Base-by-base conservation (phyloP, 2,888 invertebrate genomes). In the Leptinotarsa juncta region DNA sequence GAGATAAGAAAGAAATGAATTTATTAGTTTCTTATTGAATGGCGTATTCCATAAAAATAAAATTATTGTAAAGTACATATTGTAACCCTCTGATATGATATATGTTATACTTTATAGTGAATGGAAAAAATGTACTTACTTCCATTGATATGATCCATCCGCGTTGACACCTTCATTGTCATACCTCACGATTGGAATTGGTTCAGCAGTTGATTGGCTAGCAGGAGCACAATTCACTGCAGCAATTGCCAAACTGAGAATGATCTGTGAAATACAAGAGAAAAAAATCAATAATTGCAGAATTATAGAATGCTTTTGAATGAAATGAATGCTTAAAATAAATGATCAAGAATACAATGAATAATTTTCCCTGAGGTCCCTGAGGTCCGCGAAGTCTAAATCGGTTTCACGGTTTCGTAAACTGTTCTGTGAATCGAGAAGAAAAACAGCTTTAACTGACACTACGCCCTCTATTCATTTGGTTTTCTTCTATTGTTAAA, bases 81-180 rank as follows among this genome's bases (percentile, higher is more conserved):
- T 32, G 10, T 32, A 32, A 18, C 3, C 2, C 1, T 53, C 10
- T 3, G 0, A 18, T 5, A 53, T 53, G 18, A 10, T 18, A 3
- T 32, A 53, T 53, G 10, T n/a, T 10, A 53, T 18, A 53, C 18
- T 51, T 57, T 2, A 32, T 32, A 7, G 32, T 32, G 7, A 32
- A 55, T n/a, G 10, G 26, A 55, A 67, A 67, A 53, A 32, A n/a
- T 62, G 26, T 20, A 74, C 70, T 71, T 70, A 78, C 78, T 72
- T 76, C 78, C 78, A 78, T 16, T 71, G 71, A 83, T 92, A 92
- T 2, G 91, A 89, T 65, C 92, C 92, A 80, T 92, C 92, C 14
- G 89, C 89, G 82, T 92, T 91, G 0, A 92, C 92, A 23, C 92
- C 92, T 67, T 92, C 91, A 50, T 90, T 90, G 82, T 92, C 92